phyloP scores from a whole-genome alignment of 2,888 invertebrate species.

The Nymphalis polychloros region DNA sequence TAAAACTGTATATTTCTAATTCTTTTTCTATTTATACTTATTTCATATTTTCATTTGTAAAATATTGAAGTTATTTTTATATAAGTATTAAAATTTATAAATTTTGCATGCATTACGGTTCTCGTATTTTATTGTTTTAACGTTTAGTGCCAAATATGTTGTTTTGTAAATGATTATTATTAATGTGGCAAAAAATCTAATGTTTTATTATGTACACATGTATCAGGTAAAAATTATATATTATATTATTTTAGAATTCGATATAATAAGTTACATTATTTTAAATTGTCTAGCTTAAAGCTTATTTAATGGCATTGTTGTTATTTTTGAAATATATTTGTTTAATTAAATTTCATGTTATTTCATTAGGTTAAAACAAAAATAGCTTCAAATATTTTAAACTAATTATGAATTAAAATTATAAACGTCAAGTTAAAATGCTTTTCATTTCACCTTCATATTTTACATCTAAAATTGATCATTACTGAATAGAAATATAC shows the following conservation, averaged over 20 bases:
- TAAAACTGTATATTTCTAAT: slow-evolving; percentile 34
- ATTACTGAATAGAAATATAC: no score
- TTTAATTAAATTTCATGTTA: slow-evolving; percentile 57
- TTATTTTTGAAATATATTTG: slow-evolving; percentile 43
- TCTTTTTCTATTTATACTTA: slow-evolving; percentile 29
- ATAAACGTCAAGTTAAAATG: slow-evolving; percentile 54
- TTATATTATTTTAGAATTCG: slow-evolving; percentile 5
- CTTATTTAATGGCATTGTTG: slow-evolving; percentile 34
- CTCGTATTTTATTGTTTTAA: slow-evolving; percentile 1
- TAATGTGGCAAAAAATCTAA: background rate
- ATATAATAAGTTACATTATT: background rate
- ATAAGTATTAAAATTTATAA: slow-evolving; percentile 19
- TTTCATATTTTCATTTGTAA: slow-evolving; percentile 28
- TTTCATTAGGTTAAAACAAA: slow-evolving; percentile 55
- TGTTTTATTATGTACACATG: background rate
- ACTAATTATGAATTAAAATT: slow-evolving; percentile 59
- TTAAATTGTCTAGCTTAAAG: slow-evolving; percentile 32
- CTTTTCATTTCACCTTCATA: slow-evolving; percentile 36
- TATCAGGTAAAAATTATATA: slow-evolving; percentile 12
- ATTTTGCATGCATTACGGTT: slow-evolving; percentile 9
- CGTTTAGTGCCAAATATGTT: slow-evolving; percentile 16
- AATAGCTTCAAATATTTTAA: slow-evolving; percentile 66
- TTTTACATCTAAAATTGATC: background rate
- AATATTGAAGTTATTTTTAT: slow-evolving; percentile 21
- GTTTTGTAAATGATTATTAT: slow-evolving; percentile 11